Evolutionary conservation across 2,888 invertebrate species (phyloP).

Genomic region (Agonopterix heracliana): DNA sequence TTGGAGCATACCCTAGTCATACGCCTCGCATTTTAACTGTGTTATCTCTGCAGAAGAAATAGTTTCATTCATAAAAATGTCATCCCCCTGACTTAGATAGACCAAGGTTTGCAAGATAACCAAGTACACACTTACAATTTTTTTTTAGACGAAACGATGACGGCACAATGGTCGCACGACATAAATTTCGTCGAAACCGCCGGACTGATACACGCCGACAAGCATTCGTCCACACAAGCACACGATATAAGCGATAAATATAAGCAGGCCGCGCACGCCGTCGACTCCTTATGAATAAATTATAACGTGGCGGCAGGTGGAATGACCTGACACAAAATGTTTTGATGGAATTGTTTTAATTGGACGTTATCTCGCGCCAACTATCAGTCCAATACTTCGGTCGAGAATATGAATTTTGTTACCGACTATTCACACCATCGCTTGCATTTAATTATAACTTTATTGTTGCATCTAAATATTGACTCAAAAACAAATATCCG

Average conservation of each 20-base stretch:
- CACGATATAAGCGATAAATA: conserved; percentile 21
- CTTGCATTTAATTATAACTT: conserved; percentile 46
- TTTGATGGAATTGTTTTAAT: conserved; percentile 77
- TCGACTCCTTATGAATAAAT: conserved; percentile 69
- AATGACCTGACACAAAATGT: conserved; percentile 75
- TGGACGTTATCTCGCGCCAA: conserved; percentile 62
- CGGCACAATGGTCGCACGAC: not conserved
- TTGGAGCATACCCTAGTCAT: too few species aligned
- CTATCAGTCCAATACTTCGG: conserved; percentile 61
- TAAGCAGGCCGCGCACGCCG: conserved; percentile 31
- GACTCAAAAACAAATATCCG: conserved; percentile 57
- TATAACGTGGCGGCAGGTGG: conserved; percentile 66
- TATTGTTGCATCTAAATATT: conserved; percentile 34
- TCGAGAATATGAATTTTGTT: conserved; percentile 66
- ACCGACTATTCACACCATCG: conserved; percentile 57
- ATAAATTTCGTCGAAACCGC: not conserved
- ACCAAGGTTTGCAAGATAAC: too few species aligned
- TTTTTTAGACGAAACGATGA: not conserved
- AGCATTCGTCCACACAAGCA: not conserved
- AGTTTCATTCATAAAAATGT: too few species aligned
- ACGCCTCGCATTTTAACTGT: too few species aligned
- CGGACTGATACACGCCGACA: not conserved
- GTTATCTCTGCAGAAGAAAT: too few species aligned
- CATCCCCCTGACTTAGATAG: too few species aligned
- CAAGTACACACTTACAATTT: too few species aligned